Percentiles rank a stretch among this genome's conserved stretches.
Evolutionary conservation across 2,113 vertebrate species (phyloP).

Genomic region (Eptatretus burgeri): DNA sequence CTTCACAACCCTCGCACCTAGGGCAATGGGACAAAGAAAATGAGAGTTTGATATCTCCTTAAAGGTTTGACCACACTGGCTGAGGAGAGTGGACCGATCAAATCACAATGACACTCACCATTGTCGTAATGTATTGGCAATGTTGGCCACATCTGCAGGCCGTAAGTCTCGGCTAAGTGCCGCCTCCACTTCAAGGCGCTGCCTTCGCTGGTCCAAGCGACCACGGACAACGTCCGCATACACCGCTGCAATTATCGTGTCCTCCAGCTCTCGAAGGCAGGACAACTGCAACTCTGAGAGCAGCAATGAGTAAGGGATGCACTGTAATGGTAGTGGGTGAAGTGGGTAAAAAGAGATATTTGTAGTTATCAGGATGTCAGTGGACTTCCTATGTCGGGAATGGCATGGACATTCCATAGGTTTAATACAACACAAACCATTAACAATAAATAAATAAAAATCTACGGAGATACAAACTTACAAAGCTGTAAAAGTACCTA

Average conservation of each 20-base stretch:
- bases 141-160: constrained; percentile 63
- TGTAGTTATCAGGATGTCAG: too few species aligned
- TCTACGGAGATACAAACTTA: too few species aligned
- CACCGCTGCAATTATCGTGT: constrained; percentile 82
- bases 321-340: constrained; percentile 17
- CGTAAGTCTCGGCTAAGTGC: constrained; percentile 77
- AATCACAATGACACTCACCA: constrained; percentile 27
- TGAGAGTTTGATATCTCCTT: not conserved
- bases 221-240: constrained; percentile 99
- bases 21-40: not conserved
- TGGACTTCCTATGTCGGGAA: too few species aligned
- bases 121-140: constrained; percentile 67
- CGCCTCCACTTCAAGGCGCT: constrained; percentile 84
- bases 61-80: not conserved
- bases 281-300: constrained; percentile 85
- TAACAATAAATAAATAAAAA: too few species aligned
- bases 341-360: not conserved
- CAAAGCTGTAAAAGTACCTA: too few species aligned
- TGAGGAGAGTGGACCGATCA: not conserved
- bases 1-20: constrained; percentile 79
- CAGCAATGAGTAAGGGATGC: constrained; percentile 80
- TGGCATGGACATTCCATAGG: too few species aligned
- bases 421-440: too few species aligned
- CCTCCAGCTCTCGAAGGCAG: constrained; percentile 81
- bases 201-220: constrained; percentile 85